Conservation (phyloP, 2,888 invertebrate species). For the Tenthredo mesomela region DNA sequence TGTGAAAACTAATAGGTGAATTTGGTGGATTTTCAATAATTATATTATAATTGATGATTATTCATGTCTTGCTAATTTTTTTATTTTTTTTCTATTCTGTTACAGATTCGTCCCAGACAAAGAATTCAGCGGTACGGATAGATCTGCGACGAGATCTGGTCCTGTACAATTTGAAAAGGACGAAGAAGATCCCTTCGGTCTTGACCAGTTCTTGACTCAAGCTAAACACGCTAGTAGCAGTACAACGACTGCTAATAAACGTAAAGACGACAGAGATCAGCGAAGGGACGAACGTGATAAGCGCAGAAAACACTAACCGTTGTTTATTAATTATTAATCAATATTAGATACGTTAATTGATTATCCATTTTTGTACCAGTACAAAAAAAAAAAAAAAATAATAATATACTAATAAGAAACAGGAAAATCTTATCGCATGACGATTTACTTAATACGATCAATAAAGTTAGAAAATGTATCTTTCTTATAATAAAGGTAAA, state of each 20-base stretch:
- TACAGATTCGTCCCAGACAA: conserved; percentile 97
- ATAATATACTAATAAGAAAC: background rate
- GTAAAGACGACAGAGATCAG: conserved; percentile 80
- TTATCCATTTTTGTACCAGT: conserved; percentile 29
- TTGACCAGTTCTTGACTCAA: conserved; percentile 98
- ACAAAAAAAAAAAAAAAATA: background rate
- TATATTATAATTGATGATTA: background rate
- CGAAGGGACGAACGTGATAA: conserved; percentile 74
- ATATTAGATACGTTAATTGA: conserved; percentile 2
- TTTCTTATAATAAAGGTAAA: conserved; percentile 3
- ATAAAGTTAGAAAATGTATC: background rate
- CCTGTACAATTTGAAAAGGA: conserved; percentile 98
- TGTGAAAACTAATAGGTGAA: conserved; percentile 90
- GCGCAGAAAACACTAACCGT: conserved; percentile 69
- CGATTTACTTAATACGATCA: background rate
- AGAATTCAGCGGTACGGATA: conserved; percentile 95
- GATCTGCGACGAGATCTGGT: conserved; percentile 87
- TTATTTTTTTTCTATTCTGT: conserved; percentile 53
- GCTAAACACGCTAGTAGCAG: conserved; percentile 92
- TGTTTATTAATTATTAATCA: background rate
- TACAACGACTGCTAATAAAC: conserved; percentile 78
- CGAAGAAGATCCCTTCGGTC: conserved; percentile 96
- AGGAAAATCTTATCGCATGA: background rate
- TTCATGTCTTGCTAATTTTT: background rate
- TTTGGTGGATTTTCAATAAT: background rate